A percentile compares a stretch with the other conserved stretches of the same genome.
These are phyloP conservation scores for Axea sp. DNA, from an alignment of 2,888 invertebrate species.

Conservation along the genomic window DNA sequence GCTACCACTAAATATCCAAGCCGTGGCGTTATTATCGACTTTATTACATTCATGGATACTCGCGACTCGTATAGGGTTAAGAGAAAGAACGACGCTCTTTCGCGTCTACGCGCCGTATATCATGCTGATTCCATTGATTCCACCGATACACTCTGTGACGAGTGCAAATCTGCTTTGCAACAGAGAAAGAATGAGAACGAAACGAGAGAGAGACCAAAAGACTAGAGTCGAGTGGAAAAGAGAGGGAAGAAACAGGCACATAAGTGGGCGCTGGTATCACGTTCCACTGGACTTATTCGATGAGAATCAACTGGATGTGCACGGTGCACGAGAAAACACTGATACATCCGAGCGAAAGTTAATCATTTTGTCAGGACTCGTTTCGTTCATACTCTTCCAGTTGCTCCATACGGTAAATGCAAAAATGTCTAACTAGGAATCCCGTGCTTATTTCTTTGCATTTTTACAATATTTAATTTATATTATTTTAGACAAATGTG, in stretches of 20 bases:
- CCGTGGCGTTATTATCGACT: conserved; percentile 76
- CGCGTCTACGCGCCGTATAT: conserved; percentile 75
- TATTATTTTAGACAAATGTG: conserved; percentile 13
- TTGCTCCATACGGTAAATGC: conserved; percentile 29
- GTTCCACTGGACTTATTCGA: conserved; percentile 53
- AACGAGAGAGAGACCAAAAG: conserved; percentile 26
- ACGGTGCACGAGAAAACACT: conserved; percentile 55
- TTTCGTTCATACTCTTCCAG: conserved; percentile 31
- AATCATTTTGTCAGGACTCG: conserved; percentile 57
- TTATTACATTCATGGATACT: conserved; percentile 73
- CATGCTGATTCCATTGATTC: conserved; percentile 74
- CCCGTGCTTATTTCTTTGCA: conserved; percentile 3
- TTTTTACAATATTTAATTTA: conserved; percentile 17
- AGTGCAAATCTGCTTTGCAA: conserved; percentile 13
- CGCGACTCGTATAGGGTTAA: conserved; percentile 71
- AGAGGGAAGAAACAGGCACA: conserved; percentile 3
- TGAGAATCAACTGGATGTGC: conserved; percentile 56
- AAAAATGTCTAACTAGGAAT: conserved; percentile 21
- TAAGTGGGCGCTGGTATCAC: conserved; percentile 46
- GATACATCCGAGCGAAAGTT: conserved; percentile 50
- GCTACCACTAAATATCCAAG: conserved; percentile 75
- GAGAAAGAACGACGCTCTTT: conserved; percentile 73
- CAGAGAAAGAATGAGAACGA: conserved; percentile 7
- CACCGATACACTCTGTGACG: conserved; percentile 41
- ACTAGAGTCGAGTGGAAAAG: background rate